Conservation (phyloP, 2,888 invertebrate genomes). For the Clistopyga incitator region DNA sequence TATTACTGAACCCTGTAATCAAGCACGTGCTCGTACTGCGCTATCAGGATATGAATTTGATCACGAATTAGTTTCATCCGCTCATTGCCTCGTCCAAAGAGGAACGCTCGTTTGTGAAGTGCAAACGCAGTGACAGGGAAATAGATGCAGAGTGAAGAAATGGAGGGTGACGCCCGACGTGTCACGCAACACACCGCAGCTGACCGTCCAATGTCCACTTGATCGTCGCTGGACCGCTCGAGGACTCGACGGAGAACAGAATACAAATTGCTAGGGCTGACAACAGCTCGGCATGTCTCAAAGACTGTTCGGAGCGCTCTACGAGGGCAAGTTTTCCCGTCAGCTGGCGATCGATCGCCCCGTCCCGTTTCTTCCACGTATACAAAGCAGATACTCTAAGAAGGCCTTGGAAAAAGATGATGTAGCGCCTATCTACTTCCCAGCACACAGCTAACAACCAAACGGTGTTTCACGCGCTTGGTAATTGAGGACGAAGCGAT, state of each 20-base stretch:
- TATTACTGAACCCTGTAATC: background rate
- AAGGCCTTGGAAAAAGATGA: slow-evolving; percentile 7
- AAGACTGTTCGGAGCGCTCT: slow-evolving; percentile 7
- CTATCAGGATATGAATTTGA: background rate
- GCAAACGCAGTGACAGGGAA: slow-evolving; percentile 15
- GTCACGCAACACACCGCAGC: slow-evolving; percentile 46
- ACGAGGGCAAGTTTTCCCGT: slow-evolving; percentile 42
- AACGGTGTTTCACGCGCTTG: slow-evolving; percentile 59
- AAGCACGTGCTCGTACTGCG: background rate
- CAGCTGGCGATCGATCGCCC: slow-evolving; percentile 56
- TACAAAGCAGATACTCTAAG: slow-evolving; percentile 28
- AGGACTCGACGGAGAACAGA: slow-evolving; percentile 34
- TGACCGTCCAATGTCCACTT: slow-evolving; percentile 21
- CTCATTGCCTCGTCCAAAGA: background rate
- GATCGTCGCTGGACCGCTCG: slow-evolving; percentile 30
- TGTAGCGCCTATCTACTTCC: slow-evolving; percentile 1
- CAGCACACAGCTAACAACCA: slow-evolving; percentile 12
- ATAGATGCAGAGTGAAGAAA: slow-evolving; percentile 7
- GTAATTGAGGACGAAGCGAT: slow-evolving; percentile 53
- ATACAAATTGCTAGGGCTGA: slow-evolving; percentile 53
- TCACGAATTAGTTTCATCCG: slow-evolving; percentile 40
- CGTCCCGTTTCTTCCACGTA: slow-evolving; percentile 41
- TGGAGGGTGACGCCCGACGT: slow-evolving; percentile 29
- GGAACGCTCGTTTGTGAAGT: slow-evolving; percentile 10
- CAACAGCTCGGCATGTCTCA: slow-evolving; percentile 30